phyloP scores from a whole-genome alignment of 2,888 invertebrate species.

The Eutolmus rufibarbis region DNA sequence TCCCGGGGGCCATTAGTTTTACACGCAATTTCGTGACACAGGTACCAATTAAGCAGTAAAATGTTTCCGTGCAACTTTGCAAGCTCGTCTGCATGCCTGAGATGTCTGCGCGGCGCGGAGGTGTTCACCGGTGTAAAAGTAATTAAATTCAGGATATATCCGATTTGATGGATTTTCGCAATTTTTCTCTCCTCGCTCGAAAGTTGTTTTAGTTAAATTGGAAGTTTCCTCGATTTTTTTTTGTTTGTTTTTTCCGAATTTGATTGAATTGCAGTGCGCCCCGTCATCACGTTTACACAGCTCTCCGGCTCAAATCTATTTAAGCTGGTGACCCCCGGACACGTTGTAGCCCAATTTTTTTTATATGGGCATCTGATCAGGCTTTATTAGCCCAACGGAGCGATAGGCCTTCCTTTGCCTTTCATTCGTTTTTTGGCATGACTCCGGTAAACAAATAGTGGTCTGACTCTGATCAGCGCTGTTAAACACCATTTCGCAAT shows the following conservation, averaged over 20 bases:
- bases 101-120: not conserved
- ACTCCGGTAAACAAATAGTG: not conserved
- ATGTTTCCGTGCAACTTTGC: constrained; percentile 15
- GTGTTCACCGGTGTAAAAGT: constrained; percentile 9
- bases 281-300: not conserved
- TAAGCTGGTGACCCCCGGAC: not conserved
- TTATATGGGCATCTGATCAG: not conserved
- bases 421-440: not conserved
- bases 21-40: constrained; percentile 44
- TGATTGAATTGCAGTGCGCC: constrained; percentile 14
- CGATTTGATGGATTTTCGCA: constrained; percentile 25
- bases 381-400: not conserved
- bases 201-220: constrained; percentile 33
- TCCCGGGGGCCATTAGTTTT: constrained; percentile 44
- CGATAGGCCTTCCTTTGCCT: not conserved
- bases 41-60: constrained; percentile 41
- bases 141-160: constrained; percentile 26
- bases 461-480: not conserved
- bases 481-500: not conserved
- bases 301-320: not conserved
- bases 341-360: not conserved
- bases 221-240: not conserved
- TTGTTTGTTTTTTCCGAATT: not conserved
- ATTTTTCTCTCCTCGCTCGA: constrained; percentile 5
- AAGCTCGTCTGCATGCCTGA: constrained; percentile 15